Evolutionary conservation across 1,140 invertebrate species (phyloP).

Genomic region (Polyergus mexicanus): DNA sequence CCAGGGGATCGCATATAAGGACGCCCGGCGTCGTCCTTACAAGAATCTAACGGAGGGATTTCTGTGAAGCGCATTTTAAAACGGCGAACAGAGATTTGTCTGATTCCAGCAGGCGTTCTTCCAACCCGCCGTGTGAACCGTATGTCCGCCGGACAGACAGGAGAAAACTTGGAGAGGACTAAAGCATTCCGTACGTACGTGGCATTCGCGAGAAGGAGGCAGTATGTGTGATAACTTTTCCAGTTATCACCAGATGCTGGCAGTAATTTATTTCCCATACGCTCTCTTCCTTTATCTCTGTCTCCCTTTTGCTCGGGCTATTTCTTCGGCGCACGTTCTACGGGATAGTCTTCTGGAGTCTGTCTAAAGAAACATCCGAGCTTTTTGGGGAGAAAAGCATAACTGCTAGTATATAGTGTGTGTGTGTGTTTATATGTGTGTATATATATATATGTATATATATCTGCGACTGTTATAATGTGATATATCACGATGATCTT

Average conservation of each 20-base stretch:
- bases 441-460: not conserved
- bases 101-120: constrained; percentile 5
- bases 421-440: not conserved
- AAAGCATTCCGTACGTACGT: constrained; percentile 67
- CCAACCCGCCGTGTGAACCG: constrained; percentile 10
- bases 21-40: not conserved
- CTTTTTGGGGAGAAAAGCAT: constrained; percentile 14
- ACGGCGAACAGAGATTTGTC: constrained; percentile 30
- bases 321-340: constrained; percentile 14
- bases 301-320: not conserved
- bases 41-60: not conserved
- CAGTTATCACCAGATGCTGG: constrained; percentile 76
- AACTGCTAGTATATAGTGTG: constrained; percentile 32
- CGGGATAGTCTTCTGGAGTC: constrained; percentile 43
- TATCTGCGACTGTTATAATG: not conserved
- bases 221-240: constrained; percentile 74
- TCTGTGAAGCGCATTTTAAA: constrained; percentile 20
- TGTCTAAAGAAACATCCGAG: constrained; percentile 27
- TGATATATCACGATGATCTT: not conserved
- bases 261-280: constrained; percentile 71
- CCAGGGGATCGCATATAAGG: not conserved
- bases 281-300: constrained; percentile 48
- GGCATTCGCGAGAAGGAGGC: constrained; percentile 49
- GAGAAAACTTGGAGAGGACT: constrained; percentile 53
- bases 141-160: constrained; percentile 45